Base-by-base conservation (phyloP, 2,797 vertebrate genomes). In the Podarcis siculus region DNA sequence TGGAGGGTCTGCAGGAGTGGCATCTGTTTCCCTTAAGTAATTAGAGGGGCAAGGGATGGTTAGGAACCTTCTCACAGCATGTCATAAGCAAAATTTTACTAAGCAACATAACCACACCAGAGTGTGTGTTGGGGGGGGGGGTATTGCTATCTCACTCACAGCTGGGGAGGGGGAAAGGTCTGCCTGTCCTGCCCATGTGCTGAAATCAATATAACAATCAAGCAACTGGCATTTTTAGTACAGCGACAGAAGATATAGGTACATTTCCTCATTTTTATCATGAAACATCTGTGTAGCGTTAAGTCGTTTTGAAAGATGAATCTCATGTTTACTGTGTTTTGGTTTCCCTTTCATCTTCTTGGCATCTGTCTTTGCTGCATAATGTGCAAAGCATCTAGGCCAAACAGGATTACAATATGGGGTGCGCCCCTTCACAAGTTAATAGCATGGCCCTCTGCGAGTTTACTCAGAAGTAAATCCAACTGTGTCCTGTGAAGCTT, bases 341-440 rank as follows among this genome's bases (percentile, higher is more conserved):
- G 10, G 19, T 61, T 90, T 86, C 80, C 84, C 32, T 88, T 89
- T 92, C 12, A 78, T 77, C 85, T 87, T 76, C 13, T 23, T n/a
- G 21, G 1, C 0, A 0, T 35, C 21, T 77, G 21, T 45, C 39
- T 79, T 79, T 75, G 58, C n/a, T 27, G 10, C 2, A 3, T 37
- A 19, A 19, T 10, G 45, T 10, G 1, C 15, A 15, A 13, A 35
- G 35, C 6, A 39, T 82, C 78, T 39, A 55, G n/a, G 27, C 69
- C 66, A 71, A 30, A 12, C 9, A n/a, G 69, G 30, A n/a, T 78
- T 75, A 25, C 37, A 66, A 71, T 37, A 77, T 87, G 55, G 1
- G 71, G 0, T 39, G 10, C 8, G 12, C 27, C 25, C 71, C 83
- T 88, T 67, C 13, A 0, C 27, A 35, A 71, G 81, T 79, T 35